A percentile compares a stretch with the other conserved stretches of the same genome.
Evolutionary conservation across 2,797 vertebrate genomes (phyloP).

Genomic region (Otolemur crassicaudatus): DNA sequence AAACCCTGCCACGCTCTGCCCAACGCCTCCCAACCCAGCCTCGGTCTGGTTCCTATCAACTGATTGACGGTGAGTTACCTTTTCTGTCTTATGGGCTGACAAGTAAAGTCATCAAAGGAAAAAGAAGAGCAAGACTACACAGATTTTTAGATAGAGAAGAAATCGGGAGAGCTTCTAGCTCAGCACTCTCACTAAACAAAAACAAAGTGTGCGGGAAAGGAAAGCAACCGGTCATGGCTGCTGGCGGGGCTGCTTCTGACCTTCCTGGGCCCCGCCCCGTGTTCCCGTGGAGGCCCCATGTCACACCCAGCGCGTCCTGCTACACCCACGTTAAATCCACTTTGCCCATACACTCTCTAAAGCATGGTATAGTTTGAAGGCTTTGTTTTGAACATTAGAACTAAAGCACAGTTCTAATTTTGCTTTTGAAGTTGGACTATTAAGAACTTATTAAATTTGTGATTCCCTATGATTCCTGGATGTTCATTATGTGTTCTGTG

Average conservation of each 20-base stretch:
- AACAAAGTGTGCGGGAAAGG: background rate
- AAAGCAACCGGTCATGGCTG: background rate
- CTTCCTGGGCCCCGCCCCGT: background rate
- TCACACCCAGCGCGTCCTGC: background rate
- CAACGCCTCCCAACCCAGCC: background rate
- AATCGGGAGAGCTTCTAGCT: background rate
- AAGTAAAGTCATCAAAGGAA: background rate
- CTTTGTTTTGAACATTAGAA: too few species aligned
- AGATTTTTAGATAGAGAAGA: background rate
- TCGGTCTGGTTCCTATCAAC: background rate
- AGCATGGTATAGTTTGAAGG: background rate
- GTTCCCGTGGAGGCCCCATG: background rate
- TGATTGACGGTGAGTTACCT: background rate
- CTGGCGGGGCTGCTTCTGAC: background rate
- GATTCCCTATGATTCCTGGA: background rate
- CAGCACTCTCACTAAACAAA: background rate
- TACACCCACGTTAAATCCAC: background rate
- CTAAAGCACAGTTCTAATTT: conserved; percentile 15
- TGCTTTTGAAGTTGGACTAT: conserved; percentile 5
- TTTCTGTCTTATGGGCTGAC: background rate
- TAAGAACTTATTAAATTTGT: background rate
- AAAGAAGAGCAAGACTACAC: background rate
- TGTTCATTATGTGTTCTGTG: background rate
- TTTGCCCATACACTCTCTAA: background rate
- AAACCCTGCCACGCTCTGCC: background rate